phyloP scores from a whole-genome alignment of 2,888 invertebrate species.

The Magallana nippona region DNA sequence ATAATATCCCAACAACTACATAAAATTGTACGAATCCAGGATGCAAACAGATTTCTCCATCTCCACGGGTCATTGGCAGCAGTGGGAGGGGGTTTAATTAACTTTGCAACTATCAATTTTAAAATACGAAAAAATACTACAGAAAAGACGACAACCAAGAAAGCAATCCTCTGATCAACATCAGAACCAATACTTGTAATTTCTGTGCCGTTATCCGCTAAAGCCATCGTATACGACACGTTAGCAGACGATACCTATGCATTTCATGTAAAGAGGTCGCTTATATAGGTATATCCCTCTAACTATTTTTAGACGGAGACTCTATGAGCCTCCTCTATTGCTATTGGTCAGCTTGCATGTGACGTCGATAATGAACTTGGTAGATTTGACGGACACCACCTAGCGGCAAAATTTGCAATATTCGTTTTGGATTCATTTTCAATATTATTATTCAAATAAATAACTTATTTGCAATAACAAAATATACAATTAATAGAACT shows the following conservation, averaged over 20 bases:
- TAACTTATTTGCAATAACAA: too few relatives aligned
- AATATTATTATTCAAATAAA: too few relatives aligned
- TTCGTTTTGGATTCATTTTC: too few relatives aligned
- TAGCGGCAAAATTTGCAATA: too few relatives aligned
- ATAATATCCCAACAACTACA: constrained; percentile 65
- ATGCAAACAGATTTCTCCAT: constrained; percentile 70
- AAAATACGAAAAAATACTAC: constrained; percentile 67
- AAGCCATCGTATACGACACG: constrained; percentile 5
- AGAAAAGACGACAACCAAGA: constrained; percentile 57
- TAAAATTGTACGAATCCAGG: constrained; percentile 70
- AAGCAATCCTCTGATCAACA: neutral
- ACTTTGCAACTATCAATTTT: constrained; percentile 57
- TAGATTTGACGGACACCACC: too few relatives aligned
- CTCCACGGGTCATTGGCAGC: constrained; percentile 59
- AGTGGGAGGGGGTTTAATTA: constrained; percentile 52
- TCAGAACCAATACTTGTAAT: neutral
- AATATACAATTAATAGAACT: too few relatives aligned
- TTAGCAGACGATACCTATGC: neutral
- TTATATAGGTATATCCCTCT: too few relatives aligned
- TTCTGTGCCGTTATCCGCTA: neutral
- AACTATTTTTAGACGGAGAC: too few relatives aligned
- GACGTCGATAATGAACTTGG: too few relatives aligned
- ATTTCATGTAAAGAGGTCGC: neutral
- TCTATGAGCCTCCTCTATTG: too few relatives aligned
- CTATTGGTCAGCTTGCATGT: too few relatives aligned